Evolutionary conservation across 2,113 vertebrate genomes (phyloP).

Genomic region (Amphiprion ocellaris): DNA sequence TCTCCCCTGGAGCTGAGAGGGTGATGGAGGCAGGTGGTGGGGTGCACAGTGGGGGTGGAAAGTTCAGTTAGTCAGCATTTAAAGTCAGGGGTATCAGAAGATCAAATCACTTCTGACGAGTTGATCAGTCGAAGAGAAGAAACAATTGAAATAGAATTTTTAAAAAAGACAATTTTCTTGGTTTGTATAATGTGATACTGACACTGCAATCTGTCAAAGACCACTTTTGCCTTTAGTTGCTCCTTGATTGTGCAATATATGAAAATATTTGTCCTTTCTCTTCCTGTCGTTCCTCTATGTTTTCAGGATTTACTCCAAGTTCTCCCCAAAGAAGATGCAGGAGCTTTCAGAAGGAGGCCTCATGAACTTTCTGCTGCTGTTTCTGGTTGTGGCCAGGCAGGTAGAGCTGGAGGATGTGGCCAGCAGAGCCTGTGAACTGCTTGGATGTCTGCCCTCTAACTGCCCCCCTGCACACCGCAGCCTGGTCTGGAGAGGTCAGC

Average conservation of each 20-base stretch:
- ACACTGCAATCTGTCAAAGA: background rate
- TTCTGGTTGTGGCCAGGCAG: conserved; percentile 88
- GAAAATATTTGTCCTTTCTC: background rate
- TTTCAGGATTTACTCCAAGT: conserved; percentile 96
- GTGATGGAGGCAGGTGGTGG: conserved; percentile 67
- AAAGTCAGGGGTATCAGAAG: conserved; percentile 53
- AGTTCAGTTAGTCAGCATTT: conserved; percentile 71
- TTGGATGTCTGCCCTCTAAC: conserved; percentile 86
- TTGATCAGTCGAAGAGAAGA: conserved; percentile 25
- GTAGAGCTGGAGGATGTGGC: conserved; percentile 91
- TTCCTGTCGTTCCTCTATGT: background rate
- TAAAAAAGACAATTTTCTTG: conserved; percentile 8
- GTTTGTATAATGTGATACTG: background rate
- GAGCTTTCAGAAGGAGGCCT: conserved; percentile 93
- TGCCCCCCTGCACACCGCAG: conserved; percentile 80
- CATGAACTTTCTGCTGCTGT: conserved; percentile 93
- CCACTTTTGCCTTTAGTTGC: background rate
- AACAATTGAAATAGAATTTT: background rate
- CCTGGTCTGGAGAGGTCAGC: conserved; percentile 92
- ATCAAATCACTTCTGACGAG: conserved; percentile 46
- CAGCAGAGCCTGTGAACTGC: conserved; percentile 88
- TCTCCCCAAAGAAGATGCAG: conserved; percentile 93
- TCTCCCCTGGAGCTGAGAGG: conserved; percentile 66
- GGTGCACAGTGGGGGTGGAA: conserved; percentile 46
- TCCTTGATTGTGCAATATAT: background rate